Base-by-base conservation (phyloP, 2,888 invertebrate species). In the Pseudococcus viburni region DNA sequence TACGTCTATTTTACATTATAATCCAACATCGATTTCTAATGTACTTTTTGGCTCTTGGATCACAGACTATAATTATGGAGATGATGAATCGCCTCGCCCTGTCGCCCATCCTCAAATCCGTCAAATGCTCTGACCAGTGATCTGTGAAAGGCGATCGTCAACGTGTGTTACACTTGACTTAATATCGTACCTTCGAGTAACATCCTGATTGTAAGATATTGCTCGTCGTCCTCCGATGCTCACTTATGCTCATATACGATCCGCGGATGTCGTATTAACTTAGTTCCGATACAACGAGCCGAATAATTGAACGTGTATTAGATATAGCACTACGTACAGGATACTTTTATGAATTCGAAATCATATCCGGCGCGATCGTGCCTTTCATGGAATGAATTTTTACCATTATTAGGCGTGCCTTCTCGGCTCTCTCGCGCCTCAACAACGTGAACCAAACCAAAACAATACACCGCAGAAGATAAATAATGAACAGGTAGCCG, bases 151-250 rank as follows among this genome's bases (percentile, higher is more conserved):
- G 42, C 80, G 42, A 80, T 80, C 80, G 80, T 80, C 80, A 80
- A 73, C 73, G 73, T 73, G 73, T 73, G 80, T 80, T 80, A 80
- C 80, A 80, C 80, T 80, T 80, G 80, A 80, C 80, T 80, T 42
- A 80, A 42, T 42, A 80, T 33, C 80, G 5, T 59, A 19, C 59
- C 19, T 59, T 19, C 9, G 4, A 33, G 26, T 3, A 33, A 33
- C 26, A 33, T 33, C 26, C 26, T 33, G 26, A 33, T 33, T 33
- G 26, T 33, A 33, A 33, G 26, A 33, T 46, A 46, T 46, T 26
- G 26, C 26, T 33, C 33, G 68, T 73, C 77, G 39, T 33, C 33
- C 15, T 17, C 6, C n/a, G n/a, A 7, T 80, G 26, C 26, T 33
- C 3, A 33, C 26, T 33, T 33, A 33, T 42, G n/a, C 1, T 73